Conservation (phyloP, 2,113 vertebrate genomes). For the Narcine bancroftii region DNA sequence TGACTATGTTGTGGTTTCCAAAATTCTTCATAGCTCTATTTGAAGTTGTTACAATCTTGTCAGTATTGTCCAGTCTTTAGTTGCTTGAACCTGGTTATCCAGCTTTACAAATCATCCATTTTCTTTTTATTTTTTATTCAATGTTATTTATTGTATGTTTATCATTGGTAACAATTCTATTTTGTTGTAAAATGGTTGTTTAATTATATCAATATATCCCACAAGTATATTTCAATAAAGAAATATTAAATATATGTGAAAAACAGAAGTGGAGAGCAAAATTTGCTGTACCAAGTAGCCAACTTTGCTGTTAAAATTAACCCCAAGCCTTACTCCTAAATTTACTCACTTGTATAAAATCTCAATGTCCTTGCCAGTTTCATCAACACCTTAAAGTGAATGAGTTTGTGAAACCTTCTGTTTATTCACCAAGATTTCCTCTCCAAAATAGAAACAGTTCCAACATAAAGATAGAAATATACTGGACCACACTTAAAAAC, state of each 20-base stretch:
- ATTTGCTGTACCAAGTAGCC: neutral
- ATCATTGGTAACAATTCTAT: neutral
- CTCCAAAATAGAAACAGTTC: neutral
- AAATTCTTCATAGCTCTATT: conserved; percentile 4
- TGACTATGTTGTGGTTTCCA: neutral
- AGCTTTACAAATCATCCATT: neutral
- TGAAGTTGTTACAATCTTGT: neutral
- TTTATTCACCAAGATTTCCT: neutral
- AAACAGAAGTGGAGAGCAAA: neutral
- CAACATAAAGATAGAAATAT: neutral
- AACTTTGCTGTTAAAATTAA: neutral
- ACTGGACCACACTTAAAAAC: neutral
- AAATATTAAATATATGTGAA: neutral
- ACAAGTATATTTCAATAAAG: neutral
- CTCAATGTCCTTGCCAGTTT: neutral
- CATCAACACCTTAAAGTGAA: neutral
- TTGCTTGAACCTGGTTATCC: neutral
- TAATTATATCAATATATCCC: neutral
- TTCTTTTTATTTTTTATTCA: neutral
- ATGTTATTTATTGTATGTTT: neutral
- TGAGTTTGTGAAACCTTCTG: neutral
- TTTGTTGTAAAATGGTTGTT: conserved; percentile 8
- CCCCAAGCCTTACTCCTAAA: neutral
- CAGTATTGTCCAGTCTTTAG: neutral
- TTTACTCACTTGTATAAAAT: neutral